phyloP scores from a whole-genome alignment of 1,140 invertebrate genomes.

The Drosophila orosa region DNA sequence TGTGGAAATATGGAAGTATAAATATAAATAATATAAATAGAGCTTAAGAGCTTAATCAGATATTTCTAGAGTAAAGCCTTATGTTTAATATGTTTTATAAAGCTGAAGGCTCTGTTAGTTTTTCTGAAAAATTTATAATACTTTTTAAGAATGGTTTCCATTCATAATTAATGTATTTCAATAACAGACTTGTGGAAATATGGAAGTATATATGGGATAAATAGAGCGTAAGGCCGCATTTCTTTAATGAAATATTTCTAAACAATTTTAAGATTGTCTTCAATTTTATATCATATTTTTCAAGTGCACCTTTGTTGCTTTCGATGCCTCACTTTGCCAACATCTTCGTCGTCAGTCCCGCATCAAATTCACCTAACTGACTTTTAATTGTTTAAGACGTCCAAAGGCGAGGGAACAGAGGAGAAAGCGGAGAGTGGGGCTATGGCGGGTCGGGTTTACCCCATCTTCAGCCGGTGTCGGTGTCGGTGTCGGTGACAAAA shows the following conservation, averaged over 20 bases:
- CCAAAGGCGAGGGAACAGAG: neutral
- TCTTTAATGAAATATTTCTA: neutral
- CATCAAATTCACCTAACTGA: constrained; percentile 65
- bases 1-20: too few species aligned
- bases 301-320: constrained; percentile 30
- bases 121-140: neutral
- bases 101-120: neutral
- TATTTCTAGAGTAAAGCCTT: too few species aligned
- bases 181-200: neutral
- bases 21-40: too few species aligned
- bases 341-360: constrained; percentile 44
- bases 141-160: neutral
- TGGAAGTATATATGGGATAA: neutral
- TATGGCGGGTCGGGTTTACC: constrained; percentile 6
- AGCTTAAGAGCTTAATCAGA: too few species aligned
- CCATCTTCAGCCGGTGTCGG: constrained; percentile 21
- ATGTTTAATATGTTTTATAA: too few species aligned
- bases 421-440: neutral
- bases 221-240: neutral
- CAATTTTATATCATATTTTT: neutral
- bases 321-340: constrained; percentile 35
- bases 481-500: constrained; percentile 37
- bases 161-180: neutral
- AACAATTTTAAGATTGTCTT: too few species aligned
- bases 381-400: constrained; percentile 60